Evolutionary conservation across 2,888 invertebrate genomes (phyloP).

Genomic region (Scaptomyza caliginosa): DNA sequence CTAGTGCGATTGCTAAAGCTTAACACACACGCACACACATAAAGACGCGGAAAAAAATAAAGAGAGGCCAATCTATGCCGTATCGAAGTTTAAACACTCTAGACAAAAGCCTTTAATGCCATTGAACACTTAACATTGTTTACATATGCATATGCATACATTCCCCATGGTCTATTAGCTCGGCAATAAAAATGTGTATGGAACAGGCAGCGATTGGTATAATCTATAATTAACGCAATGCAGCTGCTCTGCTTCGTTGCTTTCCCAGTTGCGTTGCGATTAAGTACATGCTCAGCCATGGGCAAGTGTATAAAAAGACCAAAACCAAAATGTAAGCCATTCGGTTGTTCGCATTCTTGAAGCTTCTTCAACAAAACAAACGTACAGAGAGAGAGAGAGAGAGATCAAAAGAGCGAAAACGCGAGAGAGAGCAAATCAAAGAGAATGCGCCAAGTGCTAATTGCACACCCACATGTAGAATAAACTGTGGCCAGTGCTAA

Average conservation of each 20-base stretch:
- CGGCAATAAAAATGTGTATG: neutral
- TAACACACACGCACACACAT: slow-evolving; percentile 49
- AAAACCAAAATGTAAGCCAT: slow-evolving; percentile 17
- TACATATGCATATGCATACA: neutral
- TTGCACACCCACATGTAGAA: slow-evolving; percentile 37
- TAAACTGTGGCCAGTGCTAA: slow-evolving; percentile 27
- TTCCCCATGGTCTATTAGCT: slow-evolving; percentile 1
- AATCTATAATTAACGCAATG: slow-evolving; percentile 7
- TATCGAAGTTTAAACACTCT: slow-evolving; percentile 62
- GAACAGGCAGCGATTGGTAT: neutral
- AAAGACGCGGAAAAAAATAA: slow-evolving; percentile 19
- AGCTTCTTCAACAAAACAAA: slow-evolving; percentile 45
- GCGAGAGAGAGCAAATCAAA: slow-evolving; percentile 3
- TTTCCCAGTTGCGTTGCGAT: slow-evolving; percentile 15
- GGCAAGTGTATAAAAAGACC: slow-evolving; percentile 33
- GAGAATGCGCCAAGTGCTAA: slow-evolving; percentile 22
- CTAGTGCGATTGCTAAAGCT: slow-evolving; percentile 61
- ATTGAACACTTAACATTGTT: slow-evolving; percentile 15
- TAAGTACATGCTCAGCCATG: slow-evolving; percentile 17
- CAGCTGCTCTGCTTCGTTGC: neutral
- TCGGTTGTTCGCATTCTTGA: slow-evolving; percentile 47
- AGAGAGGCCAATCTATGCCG: slow-evolving; percentile 53
- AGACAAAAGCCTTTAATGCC: slow-evolving; percentile 20
- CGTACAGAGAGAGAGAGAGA: slow-evolving; percentile 11
- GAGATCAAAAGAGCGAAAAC: slow-evolving; percentile 3